phyloP scores from a whole-genome alignment of 2,888 invertebrate species.

The Imbricaverruca yamaguchii region DNA sequence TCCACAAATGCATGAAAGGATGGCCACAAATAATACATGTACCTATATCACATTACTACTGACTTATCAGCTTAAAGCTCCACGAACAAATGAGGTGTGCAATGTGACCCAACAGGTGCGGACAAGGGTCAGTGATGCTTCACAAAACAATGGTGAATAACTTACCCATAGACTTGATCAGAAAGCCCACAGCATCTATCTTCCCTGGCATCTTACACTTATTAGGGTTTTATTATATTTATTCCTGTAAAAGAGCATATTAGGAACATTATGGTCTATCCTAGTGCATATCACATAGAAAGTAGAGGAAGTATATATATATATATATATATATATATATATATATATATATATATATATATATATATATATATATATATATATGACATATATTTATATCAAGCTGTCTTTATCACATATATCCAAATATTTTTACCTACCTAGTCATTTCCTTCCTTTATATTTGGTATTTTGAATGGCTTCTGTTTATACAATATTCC shows the following conservation, averaged over 20 bases:
- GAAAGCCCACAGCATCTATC: constrained; percentile 14
- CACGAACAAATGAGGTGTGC: too few species aligned
- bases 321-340: constrained; percentile 23
- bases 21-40: neutral
- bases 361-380: constrained; percentile 27
- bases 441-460: too few species aligned
- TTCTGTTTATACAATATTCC: neutral
- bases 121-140: neutral
- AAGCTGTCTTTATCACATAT: too few species aligned
- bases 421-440: too few species aligned
- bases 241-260: neutral
- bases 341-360: constrained; percentile 25
- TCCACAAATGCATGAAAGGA: neutral
- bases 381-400: neutral
- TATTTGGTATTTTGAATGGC: neutral
- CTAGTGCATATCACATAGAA: neutral
- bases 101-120: too few species aligned
- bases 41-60: too few species aligned
- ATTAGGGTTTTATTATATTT: too few species aligned
- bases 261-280: neutral
- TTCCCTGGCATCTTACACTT: constrained; percentile 2
- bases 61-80: neutral
- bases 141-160: neutral
- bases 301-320: neutral
- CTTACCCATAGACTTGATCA: constrained; percentile 19